A percentile compares a stretch with the other conserved stretches of the same genome.
Evolutionary conservation across 2,797 vertebrate species (phyloP).

Genomic region (Molossus alvarezi): DNA sequence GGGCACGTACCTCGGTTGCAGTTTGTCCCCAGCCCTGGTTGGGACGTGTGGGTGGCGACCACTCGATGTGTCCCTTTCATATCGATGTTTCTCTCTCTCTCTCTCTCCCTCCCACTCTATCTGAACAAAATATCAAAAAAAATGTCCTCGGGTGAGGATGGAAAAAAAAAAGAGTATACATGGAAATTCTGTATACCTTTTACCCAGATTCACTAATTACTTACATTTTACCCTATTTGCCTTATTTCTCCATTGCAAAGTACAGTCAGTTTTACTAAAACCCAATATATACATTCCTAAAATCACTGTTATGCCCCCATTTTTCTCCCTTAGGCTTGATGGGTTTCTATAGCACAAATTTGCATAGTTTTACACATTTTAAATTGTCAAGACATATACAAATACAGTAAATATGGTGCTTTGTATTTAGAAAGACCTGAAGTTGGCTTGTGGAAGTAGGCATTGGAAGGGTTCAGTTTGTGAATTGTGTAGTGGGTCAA

Average conservation of each 20-base stretch:
- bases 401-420: not conserved
- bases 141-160: no score
- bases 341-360: no score
- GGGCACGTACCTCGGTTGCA: no score
- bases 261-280: not conserved
- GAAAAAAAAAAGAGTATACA: not conserved
- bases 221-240: constrained; percentile 16
- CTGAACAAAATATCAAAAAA: no score
- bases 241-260: constrained; percentile 19
- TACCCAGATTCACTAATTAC: not conserved
- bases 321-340: no score
- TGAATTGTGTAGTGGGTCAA: not conserved
- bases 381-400: not conserved
- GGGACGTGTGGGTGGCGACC: no score
- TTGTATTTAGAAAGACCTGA: constrained; percentile 17
- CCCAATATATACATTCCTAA: not conserved
- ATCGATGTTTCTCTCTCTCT: no score
- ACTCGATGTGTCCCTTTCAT: no score
- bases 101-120: no score
- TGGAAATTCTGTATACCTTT: not conserved
- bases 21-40: no score
- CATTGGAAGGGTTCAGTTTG: not conserved
- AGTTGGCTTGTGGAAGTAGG: not conserved
- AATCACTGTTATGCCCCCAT: not conserved
- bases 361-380: not conserved